Evolutionary conservation across 1,140 invertebrate species (phyloP).

Genomic region (Conus ventricosus): DNA sequence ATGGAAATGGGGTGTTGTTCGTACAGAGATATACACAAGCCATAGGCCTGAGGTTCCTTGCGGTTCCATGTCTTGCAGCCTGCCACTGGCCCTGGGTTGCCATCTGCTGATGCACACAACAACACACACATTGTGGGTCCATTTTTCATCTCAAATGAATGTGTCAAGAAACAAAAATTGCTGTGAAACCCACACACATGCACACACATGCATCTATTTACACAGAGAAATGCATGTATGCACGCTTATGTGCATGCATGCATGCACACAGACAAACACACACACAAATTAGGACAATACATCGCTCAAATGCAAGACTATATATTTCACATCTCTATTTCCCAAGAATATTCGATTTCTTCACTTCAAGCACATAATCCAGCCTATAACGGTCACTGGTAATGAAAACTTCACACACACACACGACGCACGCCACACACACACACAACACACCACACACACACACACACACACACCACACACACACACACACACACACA

Average conservation of each 20-base stretch:
- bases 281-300: neutral
- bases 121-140: too few relatives aligned
- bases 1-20: conserved; percentile 73
- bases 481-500: too few relatives aligned
- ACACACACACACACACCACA: too few relatives aligned
- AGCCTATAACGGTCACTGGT: too few relatives aligned
- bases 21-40: conserved; percentile 73
- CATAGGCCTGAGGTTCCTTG: conserved; percentile 72
- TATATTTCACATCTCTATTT: neutral
- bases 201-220: neutral
- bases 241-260: neutral
- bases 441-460: too few relatives aligned
- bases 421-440: too few relatives aligned
- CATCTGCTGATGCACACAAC: conserved; percentile 44
- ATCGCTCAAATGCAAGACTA: neutral
- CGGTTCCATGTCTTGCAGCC: conserved; percentile 67
- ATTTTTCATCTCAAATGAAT: too few relatives aligned
- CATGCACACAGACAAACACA: neutral
- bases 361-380: too few relatives aligned
- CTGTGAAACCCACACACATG: neutral
- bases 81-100: conserved; percentile 56
- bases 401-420: too few relatives aligned
- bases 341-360: neutral
- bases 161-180: too few relatives aligned
- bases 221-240: neutral